Percentiles rank a stretch among this genome's conserved stretches.
Conservation (phyloP, 2,888 invertebrate genomes). For the Augochlorella aurata region DNA sequence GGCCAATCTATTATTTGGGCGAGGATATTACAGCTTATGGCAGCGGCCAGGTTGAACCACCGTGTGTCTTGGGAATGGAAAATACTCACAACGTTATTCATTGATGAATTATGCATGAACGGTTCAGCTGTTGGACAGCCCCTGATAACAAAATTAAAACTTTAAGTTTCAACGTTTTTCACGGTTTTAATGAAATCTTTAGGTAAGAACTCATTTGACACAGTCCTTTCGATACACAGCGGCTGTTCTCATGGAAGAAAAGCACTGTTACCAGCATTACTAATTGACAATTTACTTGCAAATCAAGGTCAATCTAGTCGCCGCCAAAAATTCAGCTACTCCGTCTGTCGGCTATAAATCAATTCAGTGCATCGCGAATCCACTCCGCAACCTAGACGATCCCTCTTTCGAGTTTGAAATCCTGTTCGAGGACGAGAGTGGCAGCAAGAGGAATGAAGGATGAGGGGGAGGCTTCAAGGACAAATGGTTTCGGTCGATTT, state of each 20-base stretch:
- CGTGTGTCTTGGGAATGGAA: not conserved
- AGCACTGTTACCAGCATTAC: not conserved
- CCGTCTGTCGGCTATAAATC: constrained; percentile 10
- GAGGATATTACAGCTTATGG: no score
- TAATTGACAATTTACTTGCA: not conserved
- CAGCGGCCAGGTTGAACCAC: no score
- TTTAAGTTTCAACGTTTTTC: no score
- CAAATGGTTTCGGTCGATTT: constrained; percentile 28
- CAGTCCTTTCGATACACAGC: no score
- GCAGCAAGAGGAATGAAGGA: not conserved
- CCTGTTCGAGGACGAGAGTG: not conserved
- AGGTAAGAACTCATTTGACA: no score
- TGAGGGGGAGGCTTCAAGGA: not conserved
- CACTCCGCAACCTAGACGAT: not conserved
- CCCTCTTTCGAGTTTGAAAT: not conserved
- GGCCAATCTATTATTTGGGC: no score
- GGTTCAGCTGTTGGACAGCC: no score
- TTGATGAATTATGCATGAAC: not conserved
- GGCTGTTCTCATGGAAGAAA: not conserved
- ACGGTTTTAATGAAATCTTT: no score
- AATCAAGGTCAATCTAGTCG: not conserved
- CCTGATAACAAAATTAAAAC: no score
- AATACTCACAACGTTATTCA: not conserved
- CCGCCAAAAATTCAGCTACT: no score
- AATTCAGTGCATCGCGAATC: not conserved